Base-by-base conservation (phyloP, 2,888 invertebrate genomes). In the Hoplodrina ambigua region DNA sequence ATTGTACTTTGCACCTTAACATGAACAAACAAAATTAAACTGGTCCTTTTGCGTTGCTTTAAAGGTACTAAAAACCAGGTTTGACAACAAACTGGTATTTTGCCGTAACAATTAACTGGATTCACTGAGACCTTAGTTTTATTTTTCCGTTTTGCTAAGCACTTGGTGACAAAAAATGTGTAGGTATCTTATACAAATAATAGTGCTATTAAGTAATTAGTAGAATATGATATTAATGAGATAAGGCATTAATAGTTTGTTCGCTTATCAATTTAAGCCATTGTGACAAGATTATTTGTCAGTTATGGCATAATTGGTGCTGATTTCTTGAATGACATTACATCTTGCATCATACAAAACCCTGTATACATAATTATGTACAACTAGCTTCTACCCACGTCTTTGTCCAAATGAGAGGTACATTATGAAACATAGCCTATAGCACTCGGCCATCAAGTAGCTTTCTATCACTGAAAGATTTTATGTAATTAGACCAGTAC, bases 61-160 rank as follows among this genome's bases (percentile, higher is more conserved):
- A 41, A 71, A 55, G 33, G 49, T 20, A 33, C 5, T 44, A 15
- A 41, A 41, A 56, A 56, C 13, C 55, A 37, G 25, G 50, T 71
- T 25, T 19, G 3, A 15, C 4, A 33, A 49, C 8, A 19, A 46
- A 64, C 64, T 56, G 33, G 50, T 19, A 17, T 52, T 56, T 37
- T 44, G 19, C 62, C 15, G 41, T 15, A 19, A 33, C 30, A 2
- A 50, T 19, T n/a, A 67, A 70, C 11, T 72, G 41, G 49, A 49
- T 70, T 54, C 19, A 61, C 49, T 71, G 49, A 8, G 20, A 11
- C 55, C 15, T 55, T 65, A 7, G 0, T 13, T 0, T 6, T 44
- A 0, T n/a, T 59, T 50, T 15, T 6, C 1, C 1, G 37, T 62
- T 19, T 63, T 53, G 11, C 11, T 44, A 4, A n/a, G 4, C 41